Percentiles rank a stretch among this genome's conserved stretches.
phyloP scores from a whole-genome alignment of 2,888 invertebrate genomes.

The Meteorus colon region DNA sequence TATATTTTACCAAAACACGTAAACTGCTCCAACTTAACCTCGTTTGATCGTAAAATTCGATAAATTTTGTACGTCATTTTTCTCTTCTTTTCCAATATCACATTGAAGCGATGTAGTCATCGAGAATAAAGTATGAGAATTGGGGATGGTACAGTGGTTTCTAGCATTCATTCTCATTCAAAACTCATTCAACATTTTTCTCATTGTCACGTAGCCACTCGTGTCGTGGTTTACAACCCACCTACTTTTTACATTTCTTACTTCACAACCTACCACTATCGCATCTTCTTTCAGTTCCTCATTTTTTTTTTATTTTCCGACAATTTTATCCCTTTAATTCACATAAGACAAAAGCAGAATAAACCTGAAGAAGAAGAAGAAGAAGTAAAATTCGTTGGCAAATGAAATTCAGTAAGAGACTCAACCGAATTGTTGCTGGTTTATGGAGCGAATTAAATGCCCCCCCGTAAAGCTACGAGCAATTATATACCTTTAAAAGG shows the following conservation, averaged over 20 bases:
- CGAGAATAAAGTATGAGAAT: not conserved
- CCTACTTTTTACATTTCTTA: slow-evolving; percentile 11
- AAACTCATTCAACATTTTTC: slow-evolving; percentile 38
- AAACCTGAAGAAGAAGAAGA: slow-evolving; percentile 45
- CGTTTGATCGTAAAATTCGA: slow-evolving; percentile 8
- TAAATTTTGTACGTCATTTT: not conserved
- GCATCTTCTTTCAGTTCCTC: not conserved
- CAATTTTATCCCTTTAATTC: slow-evolving; percentile 59
- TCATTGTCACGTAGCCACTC: slow-evolving; percentile 47
- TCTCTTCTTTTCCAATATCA: not conserved
- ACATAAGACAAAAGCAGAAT: slow-evolving; percentile 50
- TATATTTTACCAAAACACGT: not conserved
- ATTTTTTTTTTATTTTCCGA: slow-evolving; percentile 48
- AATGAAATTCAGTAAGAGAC: slow-evolving; percentile 37
- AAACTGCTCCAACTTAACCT: not conserved
- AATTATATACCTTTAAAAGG: slow-evolving; percentile 60
- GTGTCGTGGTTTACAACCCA: slow-evolving; percentile 36
- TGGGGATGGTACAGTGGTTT: not conserved
- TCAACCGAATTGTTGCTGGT: slow-evolving; percentile 49
- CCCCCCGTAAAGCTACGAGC: slow-evolving; percentile 61
- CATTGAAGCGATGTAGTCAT: not conserved
- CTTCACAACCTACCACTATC: not conserved
- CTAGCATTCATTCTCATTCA: slow-evolving; percentile 19
- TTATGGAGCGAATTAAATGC: slow-evolving; percentile 65
- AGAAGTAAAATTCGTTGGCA: slow-evolving; percentile 35